Base-by-base conservation (phyloP, 2,113 vertebrate species). In the Ceuthmochares aereus region DNA sequence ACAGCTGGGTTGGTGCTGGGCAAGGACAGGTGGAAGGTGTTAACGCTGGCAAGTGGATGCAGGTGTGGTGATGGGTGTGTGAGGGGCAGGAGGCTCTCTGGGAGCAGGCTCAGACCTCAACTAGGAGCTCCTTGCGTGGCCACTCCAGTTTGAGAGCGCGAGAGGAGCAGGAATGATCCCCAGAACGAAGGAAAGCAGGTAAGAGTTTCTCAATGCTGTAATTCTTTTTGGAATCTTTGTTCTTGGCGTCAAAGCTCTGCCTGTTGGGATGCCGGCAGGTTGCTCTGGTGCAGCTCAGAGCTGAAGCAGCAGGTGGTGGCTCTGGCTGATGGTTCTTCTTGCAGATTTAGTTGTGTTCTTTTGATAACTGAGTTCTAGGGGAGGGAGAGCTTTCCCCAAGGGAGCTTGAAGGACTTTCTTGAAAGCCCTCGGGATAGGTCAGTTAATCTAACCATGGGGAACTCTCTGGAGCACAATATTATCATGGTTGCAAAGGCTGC, bases 101-200 rank as follows among this genome's bases (percentile, higher is more conserved):
- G 47, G 47, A 36, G 19, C 26, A 58, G 34, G 8, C 5, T 34
- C 51, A 40, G 34, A 4, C 0, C 0, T 1, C 3, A 5, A 11
- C 1, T 0, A 7, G 25, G 3, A 37, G 52, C 5, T 75, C 3
- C 26, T 2, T 37, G 12, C 0, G 0, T 1, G 10, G 47, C 20
- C 21, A 7, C 20, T 47, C 47, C 47, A 47, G 12, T 45, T 45
- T 18, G 43, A 12, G 43, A 45, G 43, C 6, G 47, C 20, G 8
- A 19, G 47, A 47, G 47, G 47, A 47, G 47, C 20, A 47, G 47
- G 47, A 47, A 47, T 47, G 47, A 49, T 5, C 21, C 22, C 5
- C 20, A 12, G 47, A 21, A 2, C 11, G 8, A 45, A 26, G 9
- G 36, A 30, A 30, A 17, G 16, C 3, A 79, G 73, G 42, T 72